phyloP scores from a whole-genome alignment of 2,113 vertebrate species.

The Ctenodactylus gundi region DNA sequence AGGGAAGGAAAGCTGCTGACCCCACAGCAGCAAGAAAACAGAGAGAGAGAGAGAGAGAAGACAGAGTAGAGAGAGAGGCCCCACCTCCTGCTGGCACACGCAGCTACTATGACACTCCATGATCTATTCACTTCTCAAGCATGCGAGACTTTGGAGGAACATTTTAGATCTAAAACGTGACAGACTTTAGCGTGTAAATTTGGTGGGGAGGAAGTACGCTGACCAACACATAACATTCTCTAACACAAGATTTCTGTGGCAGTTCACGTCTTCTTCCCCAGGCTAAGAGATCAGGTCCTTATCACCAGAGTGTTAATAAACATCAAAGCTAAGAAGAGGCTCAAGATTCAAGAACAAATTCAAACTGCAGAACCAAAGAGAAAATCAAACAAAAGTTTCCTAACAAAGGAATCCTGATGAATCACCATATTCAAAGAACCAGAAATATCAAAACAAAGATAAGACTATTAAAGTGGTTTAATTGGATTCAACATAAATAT shows the following conservation, averaged over 20 bases:
- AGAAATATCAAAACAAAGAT: background rate
- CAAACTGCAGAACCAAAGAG: background rate
- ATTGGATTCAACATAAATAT: background rate
- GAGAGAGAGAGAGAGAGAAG: too few relatives aligned
- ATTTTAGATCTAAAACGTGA: too few relatives aligned
- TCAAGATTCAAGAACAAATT: background rate
- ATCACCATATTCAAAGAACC: background rate
- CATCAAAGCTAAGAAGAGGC: background rate
- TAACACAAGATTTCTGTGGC: fast-evolving
- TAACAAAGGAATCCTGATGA: background rate
- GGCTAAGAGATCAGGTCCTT: background rate
- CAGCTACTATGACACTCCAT: too few relatives aligned
- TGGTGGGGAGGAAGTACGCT: background rate
- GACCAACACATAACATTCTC: background rate
- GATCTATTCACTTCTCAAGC: too few relatives aligned
- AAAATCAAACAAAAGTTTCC: background rate
- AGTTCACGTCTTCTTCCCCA: background rate
- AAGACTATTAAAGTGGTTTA: background rate
- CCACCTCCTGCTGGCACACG: too few relatives aligned
- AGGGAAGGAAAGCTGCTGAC: too few relatives aligned
- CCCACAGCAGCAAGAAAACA: too few relatives aligned
- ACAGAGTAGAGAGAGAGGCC: too few relatives aligned
- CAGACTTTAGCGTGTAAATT: background rate
- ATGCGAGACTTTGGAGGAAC: too few relatives aligned
- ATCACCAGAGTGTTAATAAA: background rate